These are phyloP conservation scores for Scaptomyza cyrtandrae DNA, from an alignment of 2,888 invertebrate species.

Conservation along the genomic window DNA sequence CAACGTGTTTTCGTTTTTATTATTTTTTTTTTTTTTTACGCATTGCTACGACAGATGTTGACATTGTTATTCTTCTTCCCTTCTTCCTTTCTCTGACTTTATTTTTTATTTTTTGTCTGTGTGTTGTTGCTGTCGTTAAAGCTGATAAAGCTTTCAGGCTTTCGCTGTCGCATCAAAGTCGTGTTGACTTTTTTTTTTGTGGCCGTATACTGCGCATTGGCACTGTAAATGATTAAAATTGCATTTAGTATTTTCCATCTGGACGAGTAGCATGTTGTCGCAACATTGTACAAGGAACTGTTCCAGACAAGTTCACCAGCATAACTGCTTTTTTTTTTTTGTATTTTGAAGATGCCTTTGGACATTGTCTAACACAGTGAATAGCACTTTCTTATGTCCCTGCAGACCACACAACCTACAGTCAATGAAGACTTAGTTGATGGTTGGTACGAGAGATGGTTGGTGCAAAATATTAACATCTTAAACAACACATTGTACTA, in stretches of 20 bases:
- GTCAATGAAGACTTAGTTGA: no score
- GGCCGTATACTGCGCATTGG: conserved; percentile 7
- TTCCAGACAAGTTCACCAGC: background rate
- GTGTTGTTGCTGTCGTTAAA: conserved; percentile 59
- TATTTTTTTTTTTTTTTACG: conserved; percentile 49
- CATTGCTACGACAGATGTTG: conserved; percentile 63
- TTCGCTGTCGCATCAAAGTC: conserved; percentile 59
- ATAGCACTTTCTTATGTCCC: no score
- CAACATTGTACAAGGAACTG: no score
- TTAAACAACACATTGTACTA: no score
- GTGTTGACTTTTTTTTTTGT: conserved; percentile 46
- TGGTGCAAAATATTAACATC: no score
- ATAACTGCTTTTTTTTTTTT: no score
- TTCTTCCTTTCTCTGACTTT: no score
- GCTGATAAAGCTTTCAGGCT: conserved; percentile 66
- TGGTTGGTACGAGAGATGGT: background rate
- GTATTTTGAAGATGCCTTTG: no score
- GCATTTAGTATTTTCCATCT: conserved; percentile 3
- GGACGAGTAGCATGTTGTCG: background rate
- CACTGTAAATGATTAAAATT: conserved; percentile 14
- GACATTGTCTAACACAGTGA: no score
- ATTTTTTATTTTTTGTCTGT: background rate
- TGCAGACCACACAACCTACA: no score
- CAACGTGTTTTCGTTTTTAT: conserved; percentile 31
- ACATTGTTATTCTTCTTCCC: conserved; percentile 33